Percentiles rank a stretch among this genome's conserved stretches.
phyloP scores from a whole-genome alignment of 1,140 invertebrate species.

The Euwallacea fornicatus region DNA sequence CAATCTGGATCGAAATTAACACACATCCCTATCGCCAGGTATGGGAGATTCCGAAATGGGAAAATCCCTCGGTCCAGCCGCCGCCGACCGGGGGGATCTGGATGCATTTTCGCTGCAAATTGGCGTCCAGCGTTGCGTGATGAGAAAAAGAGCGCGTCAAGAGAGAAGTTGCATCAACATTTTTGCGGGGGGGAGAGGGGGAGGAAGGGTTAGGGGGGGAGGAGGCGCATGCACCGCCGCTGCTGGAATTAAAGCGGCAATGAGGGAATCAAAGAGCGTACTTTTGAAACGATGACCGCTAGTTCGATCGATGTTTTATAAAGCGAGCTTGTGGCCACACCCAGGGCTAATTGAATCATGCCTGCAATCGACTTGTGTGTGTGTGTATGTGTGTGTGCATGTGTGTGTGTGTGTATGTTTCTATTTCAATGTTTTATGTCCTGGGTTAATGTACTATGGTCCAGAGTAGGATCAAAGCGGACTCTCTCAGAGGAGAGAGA shows the following conservation, averaged over 20 bases:
- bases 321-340: constrained; percentile 53
- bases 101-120: not conserved
- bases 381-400: not conserved
- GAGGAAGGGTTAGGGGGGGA: constrained; percentile 27
- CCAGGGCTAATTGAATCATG: constrained; percentile 54
- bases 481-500: no score
- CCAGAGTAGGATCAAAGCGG: no score
- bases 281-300: constrained; percentile 56
- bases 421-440: no score
- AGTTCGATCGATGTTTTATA: constrained; percentile 56
- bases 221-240: constrained; percentile 51
- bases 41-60: not conserved
- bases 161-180: constrained; percentile 27
- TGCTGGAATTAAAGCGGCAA: constrained; percentile 53
- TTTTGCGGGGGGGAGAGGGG: constrained; percentile 23
- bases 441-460: no score
- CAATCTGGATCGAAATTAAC: not conserved
- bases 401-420: no score
- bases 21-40: no score
- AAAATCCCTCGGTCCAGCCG: not conserved
- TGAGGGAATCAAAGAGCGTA: constrained; percentile 55
- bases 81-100: constrained; percentile 6
- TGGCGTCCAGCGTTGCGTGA: constrained; percentile 28
- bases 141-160: constrained; percentile 33
- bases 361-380: not conserved